Percentiles rank a stretch among this genome's conserved stretches.
phyloP scores from a whole-genome alignment of 2,113 vertebrate genomes.

The Crotalus tigris region DNA sequence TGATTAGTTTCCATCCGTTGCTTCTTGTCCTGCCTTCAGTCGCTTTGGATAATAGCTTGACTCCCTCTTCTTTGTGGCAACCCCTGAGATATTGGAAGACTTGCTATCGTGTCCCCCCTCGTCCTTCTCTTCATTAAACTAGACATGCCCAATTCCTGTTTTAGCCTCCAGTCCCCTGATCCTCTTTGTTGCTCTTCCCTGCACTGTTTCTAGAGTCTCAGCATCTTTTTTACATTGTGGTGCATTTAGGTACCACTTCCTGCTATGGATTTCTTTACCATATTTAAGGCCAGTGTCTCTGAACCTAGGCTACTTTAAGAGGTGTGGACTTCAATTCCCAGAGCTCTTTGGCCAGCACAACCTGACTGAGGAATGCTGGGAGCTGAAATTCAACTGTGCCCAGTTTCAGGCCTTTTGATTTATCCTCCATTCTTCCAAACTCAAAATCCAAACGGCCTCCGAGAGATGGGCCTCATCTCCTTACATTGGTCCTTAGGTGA shows the following conservation, averaged over 20 bases:
- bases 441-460: not conserved
- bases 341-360: not conserved
- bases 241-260: not conserved
- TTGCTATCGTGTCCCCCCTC: fast-evolving
- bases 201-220: no score
- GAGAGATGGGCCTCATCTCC: not conserved
- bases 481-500: not conserved
- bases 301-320: not conserved
- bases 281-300: not conserved
- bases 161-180: no score
- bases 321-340: not conserved
- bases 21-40: no score
- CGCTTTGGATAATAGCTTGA: no score
- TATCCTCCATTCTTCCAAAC: not conserved
- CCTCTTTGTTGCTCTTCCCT: no score
- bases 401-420: not conserved
- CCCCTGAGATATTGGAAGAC: no score
- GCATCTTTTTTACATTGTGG: no score
- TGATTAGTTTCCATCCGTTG: no score
- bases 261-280: not conserved
- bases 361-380: not conserved
- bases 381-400: not conserved
- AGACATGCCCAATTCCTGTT: no score
- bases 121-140: no score
- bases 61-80: no score